Evolutionary conservation across 1,140 invertebrate species (phyloP), one percentile per base, ranked within the genome.

Genomic region (Drosophila asahinai): DNA sequence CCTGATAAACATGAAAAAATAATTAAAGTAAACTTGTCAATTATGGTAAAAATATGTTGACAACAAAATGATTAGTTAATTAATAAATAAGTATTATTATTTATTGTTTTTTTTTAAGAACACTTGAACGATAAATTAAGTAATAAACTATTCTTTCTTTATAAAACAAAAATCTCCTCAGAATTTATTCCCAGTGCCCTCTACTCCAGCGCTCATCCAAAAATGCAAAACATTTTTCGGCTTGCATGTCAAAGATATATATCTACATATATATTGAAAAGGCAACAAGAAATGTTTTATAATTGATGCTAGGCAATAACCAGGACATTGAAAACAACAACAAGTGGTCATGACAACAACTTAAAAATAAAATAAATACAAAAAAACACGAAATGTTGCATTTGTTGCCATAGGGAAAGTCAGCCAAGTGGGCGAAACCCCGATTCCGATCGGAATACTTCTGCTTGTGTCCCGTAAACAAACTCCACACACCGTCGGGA

Each of bases 321-420:
- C 76, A 74, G 75, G 54, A 64, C 65, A 38, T 59, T 43, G 58
- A 47, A 42, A 74, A 80, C 58, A 73, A 86, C 78, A 86, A 80
- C 83, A 83, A 83, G 75, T 81, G 82, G 64, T 75, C 68, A 81
- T 86, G 82, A 79, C 82, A 79, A 86, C 63, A 67, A 62, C 47
- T 55, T 25, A 61, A 60, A 59, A 61, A 38, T n/a, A 36, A 68
- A 40, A 38, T 27, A 8, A 60, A 17, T 4, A 30, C 49, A n/a
- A 55, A 17, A 47, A 38, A 22, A 15, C 19, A 42, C 1, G 19
- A 63, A 42, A 42, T 25, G 59, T 33, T 78, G 63, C 75, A 58
- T 27, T 75, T 71, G 84, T 87, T 89, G 54, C 74, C 74, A 89
- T 78, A 67, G 84, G 17, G 75, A 70, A 59, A 52, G 58, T 48